Percentiles rank a stretch among this genome's conserved stretches.
These are phyloP conservation scores for Rattus norvegicus DNA, from an alignment of 2,113 vertebrate genomes.

Conservation along the genomic window GRCr8 NC_086019.1:53327501-53328000, in stretches of 20 bases:
- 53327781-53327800: neutral
- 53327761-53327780: neutral
- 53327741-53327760: neutral
- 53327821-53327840: neutral
- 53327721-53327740: neutral
- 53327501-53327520: neutral
- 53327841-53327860: neutral
- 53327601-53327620: neutral
- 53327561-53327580: neutral
- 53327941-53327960: neutral
- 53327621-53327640: rapidly evolving
- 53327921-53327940: rapidly evolving
- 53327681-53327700: rapidly evolving
- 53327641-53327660: neutral
- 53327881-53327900: neutral
- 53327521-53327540: neutral
- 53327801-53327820: neutral
- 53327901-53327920: rapidly evolving
- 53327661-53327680: too few species aligned
- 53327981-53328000: too few species aligned
- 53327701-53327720: neutral
- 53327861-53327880: neutral
- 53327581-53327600: neutral
- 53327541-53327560: neutral
- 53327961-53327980: neutral